Percentiles rank a stretch among this genome's conserved stretches.
phyloP scores from a whole-genome alignment of 2,888 invertebrate species.

The Conops quadrifasciatus region DNA sequence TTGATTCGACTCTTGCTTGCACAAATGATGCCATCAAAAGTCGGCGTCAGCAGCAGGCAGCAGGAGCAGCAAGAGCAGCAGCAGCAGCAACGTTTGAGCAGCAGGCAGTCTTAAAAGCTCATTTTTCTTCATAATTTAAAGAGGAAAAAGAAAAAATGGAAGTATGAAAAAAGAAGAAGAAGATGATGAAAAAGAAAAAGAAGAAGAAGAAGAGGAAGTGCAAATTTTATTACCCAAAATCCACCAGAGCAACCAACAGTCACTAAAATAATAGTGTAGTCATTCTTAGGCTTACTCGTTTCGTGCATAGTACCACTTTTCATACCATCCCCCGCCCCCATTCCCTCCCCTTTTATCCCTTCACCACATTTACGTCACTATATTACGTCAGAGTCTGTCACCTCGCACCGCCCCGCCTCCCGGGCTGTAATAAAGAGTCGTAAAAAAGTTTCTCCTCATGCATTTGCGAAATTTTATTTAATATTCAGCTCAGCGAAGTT shows the following conservation, averaged over 20 bases:
- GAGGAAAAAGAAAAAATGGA: too few relatives aligned
- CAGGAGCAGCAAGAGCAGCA: too few relatives aligned
- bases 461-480: constrained; percentile 29
- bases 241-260: background rate
- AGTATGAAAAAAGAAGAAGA: background rate
- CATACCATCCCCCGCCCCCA: background rate
- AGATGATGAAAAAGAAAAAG: background rate
- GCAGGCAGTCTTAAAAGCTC: constrained; percentile 23
- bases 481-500: constrained; percentile 29
- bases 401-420: too few relatives aligned
- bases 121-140: constrained; percentile 31
- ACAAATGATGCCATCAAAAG: constrained; percentile 27
- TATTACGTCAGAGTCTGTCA: too few relatives aligned
- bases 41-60: background rate
- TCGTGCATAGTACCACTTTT: too few relatives aligned
- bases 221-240: background rate
- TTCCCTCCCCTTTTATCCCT: too few relatives aligned
- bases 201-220: background rate
- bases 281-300: background rate
- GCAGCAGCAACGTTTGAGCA: background rate
- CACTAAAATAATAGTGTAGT: background rate
- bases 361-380: background rate
- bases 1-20: constrained; percentile 39
- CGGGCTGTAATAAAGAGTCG: too few relatives aligned
- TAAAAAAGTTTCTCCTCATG: constrained; percentile 18